phyloP scores from a whole-genome alignment of 1,140 invertebrate genomes.

The Drosophila ohnishii region DNA sequence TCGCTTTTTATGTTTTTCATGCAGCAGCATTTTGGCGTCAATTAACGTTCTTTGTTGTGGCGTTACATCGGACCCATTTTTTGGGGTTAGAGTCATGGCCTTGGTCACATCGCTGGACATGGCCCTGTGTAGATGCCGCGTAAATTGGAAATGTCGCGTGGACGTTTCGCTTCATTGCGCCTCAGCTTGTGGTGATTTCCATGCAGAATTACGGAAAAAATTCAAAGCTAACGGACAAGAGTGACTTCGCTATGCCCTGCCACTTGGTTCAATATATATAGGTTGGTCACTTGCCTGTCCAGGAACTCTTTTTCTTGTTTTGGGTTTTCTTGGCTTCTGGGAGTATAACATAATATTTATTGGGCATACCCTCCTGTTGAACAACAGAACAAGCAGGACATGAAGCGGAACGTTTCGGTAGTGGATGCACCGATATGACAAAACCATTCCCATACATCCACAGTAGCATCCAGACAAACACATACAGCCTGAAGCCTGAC shows the following conservation, averaged over 20 bases:
- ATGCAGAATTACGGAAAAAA: conserved; percentile 28
- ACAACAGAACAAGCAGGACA: not conserved
- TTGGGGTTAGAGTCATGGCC: conserved; percentile 46
- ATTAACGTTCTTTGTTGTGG: conserved; percentile 82
- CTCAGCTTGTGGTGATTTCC: conserved; percentile 44
- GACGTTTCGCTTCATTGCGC: conserved; percentile 71
- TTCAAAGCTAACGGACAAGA: not conserved
- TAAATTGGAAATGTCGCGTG: conserved; percentile 69
- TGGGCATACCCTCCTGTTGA: no score
- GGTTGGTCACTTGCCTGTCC: not conserved
- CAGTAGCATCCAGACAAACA: conserved; percentile 47
- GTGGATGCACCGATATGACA: conserved; percentile 63
- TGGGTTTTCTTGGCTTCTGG: not conserved
- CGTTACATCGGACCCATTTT: conserved; percentile 82
- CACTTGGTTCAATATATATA: not conserved
- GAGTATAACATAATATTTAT: not conserved
- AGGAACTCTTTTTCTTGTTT: not conserved
- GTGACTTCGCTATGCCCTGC: conserved; percentile 24
- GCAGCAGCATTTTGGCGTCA: conserved; percentile 75
- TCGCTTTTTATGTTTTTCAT: conserved; percentile 37
- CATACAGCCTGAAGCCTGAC: conserved; percentile 25
- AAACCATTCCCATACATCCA: conserved; percentile 72
- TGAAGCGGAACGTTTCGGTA: conserved; percentile 38
- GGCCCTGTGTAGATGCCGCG: conserved; percentile 47
- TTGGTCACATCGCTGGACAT: conserved; percentile 50